Conservation (phyloP, 1,140 invertebrate genomes). For the Ladona fulva region DNA sequence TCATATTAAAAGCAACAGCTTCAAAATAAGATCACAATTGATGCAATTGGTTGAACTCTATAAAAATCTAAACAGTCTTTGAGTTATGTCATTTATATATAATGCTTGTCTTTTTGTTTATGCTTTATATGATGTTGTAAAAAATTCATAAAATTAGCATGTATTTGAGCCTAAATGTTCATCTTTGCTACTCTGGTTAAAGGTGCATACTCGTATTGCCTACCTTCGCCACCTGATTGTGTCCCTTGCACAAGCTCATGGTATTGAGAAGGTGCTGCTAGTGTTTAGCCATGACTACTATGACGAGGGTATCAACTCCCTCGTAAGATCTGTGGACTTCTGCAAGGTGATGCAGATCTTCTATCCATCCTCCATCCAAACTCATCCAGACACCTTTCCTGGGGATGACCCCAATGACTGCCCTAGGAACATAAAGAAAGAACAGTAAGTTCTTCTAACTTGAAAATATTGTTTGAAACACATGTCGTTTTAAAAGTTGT, state of each 20-base stretch:
- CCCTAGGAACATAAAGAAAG: constrained; percentile 78
- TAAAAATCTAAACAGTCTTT: no score
- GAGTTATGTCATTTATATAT: no score
- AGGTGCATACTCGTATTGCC: constrained; percentile 88
- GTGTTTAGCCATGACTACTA: constrained; percentile 95
- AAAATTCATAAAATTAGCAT: no score
- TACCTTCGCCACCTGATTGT: constrained; percentile 89
- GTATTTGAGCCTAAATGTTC: no score
- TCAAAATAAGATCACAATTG: no score
- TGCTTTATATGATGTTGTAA: no score
- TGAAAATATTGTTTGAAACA: neutral
- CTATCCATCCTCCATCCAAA: constrained; percentile 92
- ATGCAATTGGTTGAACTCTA: no score
- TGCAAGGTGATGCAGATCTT: constrained; percentile 87
- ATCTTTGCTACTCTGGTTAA: constrained; percentile 21
- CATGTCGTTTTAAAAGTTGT: no score
- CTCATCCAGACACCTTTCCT: constrained; percentile 84
- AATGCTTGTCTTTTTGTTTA: no score
- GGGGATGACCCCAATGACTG: constrained; percentile 91
- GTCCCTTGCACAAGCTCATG: constrained; percentile 75
- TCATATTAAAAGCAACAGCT: no score
- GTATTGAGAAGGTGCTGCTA: constrained; percentile 79
- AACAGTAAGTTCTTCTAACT: constrained; percentile 58
- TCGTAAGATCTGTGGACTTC: constrained; percentile 83
- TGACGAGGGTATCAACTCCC: constrained; percentile 81